Conservation (phyloP, 2,888 invertebrate genomes). For the Oxytorus armatus region DNA sequence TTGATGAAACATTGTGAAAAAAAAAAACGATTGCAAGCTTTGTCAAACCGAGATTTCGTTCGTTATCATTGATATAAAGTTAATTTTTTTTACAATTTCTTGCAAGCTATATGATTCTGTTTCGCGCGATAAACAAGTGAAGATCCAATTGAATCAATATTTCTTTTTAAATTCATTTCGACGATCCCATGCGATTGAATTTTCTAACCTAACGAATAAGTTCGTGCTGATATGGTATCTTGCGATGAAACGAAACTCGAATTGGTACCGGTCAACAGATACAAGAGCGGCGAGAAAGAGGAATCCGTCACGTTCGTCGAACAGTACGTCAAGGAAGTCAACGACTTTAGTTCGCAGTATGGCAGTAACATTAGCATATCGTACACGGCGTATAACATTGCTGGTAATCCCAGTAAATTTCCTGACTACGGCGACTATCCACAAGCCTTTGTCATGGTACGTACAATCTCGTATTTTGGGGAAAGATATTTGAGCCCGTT, state of each 20-base stretch:
- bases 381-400: conserved; percentile 94
- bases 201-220: conserved; percentile 45
- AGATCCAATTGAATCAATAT: conserved; percentile 3
- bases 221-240: conserved; percentile 78
- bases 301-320: conserved; percentile 86
- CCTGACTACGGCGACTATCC: conserved; percentile 97
- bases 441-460: conserved; percentile 95
- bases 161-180: conserved; percentile 8
- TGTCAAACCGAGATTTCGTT: neutral
- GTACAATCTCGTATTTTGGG: conserved; percentile 71
- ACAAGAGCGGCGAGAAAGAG: conserved; percentile 74
- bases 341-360: conserved; percentile 95
- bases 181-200: conserved; percentile 46
- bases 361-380: conserved; percentile 95
- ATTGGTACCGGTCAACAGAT: conserved; percentile 77
- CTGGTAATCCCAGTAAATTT: conserved; percentile 93
- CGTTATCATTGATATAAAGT: conserved; percentile 1
- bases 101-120: neutral
- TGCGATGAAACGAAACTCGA: conserved; percentile 80
- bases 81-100: neutral
- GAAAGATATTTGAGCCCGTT: neutral
- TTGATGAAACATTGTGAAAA: conserved; percentile 1
- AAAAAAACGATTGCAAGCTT: conserved; percentile 10
- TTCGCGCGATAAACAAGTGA: conserved; percentile 15
- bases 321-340: conserved; percentile 92